These are phyloP conservation scores for Setipinna tenuifilis DNA, from an alignment of 2,797 vertebrate species.

Conservation along the genomic window DNA sequence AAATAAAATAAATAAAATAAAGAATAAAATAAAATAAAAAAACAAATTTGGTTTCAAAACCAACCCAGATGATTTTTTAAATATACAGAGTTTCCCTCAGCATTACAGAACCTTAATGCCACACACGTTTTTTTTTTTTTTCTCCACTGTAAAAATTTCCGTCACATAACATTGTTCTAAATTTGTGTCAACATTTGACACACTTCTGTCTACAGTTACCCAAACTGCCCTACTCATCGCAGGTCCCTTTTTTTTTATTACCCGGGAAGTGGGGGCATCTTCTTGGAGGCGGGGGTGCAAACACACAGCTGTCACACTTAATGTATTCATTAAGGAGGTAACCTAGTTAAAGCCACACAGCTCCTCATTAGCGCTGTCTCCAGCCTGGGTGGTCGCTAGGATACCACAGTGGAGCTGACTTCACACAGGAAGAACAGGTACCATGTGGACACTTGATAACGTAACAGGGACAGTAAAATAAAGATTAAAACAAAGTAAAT, in stretches of 20 bases:
- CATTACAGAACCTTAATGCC: too few relatives aligned
- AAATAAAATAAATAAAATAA: too few relatives aligned
- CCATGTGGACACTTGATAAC: too few relatives aligned
- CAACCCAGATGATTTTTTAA: not conserved
- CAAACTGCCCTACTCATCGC: not conserved
- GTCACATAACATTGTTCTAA: too few relatives aligned
- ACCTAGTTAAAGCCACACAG: not conserved
- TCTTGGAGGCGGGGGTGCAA: not conserved
- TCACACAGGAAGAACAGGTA: too few relatives aligned
- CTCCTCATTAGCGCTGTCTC: not conserved
- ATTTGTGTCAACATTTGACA: not conserved
- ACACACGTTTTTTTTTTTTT: too few relatives aligned
- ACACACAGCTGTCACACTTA: not conserved
- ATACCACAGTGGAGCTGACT: too few relatives aligned
- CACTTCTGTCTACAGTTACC: not conserved
- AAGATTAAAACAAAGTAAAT: too few relatives aligned
- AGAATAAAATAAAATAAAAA: too few relatives aligned
- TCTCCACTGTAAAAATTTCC: too few relatives aligned
- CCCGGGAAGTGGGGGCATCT: too few relatives aligned
- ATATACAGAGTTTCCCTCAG: not conserved
- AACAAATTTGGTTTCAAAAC: not conserved
- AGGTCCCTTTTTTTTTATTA: not conserved
- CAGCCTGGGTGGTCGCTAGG: not conserved
- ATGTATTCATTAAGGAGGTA: constrained; percentile 26
- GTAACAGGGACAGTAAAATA: too few relatives aligned